A percentile compares a stretch with the other conserved stretches of the same genome.
Evolutionary conservation across 2,797 vertebrate genomes (phyloP).

Genomic region (Limnodromus scolopaceus): DNA sequence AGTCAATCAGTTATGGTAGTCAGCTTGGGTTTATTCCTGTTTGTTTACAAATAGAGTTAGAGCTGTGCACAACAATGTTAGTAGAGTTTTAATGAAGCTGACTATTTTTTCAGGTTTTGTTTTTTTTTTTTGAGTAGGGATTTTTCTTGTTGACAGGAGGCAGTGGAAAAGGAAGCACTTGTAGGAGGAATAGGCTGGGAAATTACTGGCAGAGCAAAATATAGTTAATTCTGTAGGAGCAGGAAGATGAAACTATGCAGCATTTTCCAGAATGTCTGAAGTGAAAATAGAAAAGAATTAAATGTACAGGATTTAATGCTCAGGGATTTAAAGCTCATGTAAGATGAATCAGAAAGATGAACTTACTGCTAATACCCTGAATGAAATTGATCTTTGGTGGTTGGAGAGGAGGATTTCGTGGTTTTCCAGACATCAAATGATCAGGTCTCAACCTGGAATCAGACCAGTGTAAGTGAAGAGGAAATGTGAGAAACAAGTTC

Average conservation of each 20-base stretch:
- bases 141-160: not conserved
- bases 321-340: not conserved
- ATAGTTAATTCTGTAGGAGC: not conserved
- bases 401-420: not conserved
- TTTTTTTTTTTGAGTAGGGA: too few species aligned
- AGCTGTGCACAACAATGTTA: not conserved
- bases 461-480: rapidly evolving
- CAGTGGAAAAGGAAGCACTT: not conserved
- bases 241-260: not conserved
- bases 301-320: not conserved
- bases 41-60: not conserved
- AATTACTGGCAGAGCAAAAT: not conserved
- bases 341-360: not conserved
- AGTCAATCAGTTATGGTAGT: not conserved
- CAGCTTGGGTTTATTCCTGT: not conserved
- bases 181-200: not conserved
- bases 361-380: not conserved
- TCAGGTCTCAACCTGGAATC: not conserved
- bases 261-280: not conserved
- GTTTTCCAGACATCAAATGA: not conserved
- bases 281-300: not conserved
- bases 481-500: not conserved
- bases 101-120: not conserved
- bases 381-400: not conserved
- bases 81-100: not conserved